Percentiles rank a stretch among this genome's conserved stretches.
Evolutionary conservation across 2,797 vertebrate species (phyloP).

Genomic region (Monodelphis domestica): DNA sequence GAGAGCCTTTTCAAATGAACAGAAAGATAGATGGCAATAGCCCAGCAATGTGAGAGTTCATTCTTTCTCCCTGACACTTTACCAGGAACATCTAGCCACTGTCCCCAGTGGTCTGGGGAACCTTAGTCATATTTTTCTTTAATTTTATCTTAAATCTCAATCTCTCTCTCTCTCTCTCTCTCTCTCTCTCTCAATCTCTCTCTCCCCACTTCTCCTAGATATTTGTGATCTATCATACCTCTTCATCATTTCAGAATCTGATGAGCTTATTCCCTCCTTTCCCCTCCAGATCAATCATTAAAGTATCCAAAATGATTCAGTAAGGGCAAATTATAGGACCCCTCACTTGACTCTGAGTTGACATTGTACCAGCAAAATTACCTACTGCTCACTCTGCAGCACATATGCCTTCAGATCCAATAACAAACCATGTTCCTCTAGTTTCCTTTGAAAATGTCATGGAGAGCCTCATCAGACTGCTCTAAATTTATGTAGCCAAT

Average conservation of each 20-base stretch:
- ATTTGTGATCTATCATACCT: neutral
- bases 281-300: slow-evolving; percentile 25
- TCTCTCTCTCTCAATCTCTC: neutral
- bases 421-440: neutral
- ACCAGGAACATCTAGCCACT: neutral
- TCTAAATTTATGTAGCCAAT: slow-evolving; percentile 11
- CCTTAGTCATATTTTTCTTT: neutral
- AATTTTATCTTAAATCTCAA: neutral
- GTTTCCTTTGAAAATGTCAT: slow-evolving; percentile 39
- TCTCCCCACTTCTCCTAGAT: neutral
- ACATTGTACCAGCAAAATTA: slow-evolving; percentile 7
- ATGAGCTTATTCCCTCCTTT: neutral
- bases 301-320: slow-evolving; percentile 17
- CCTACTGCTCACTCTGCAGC: neutral
- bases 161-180: neutral
- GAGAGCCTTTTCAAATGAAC: neutral
- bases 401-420: neutral
- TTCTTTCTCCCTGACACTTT: neutral
- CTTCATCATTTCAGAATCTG: slow-evolving; percentile 1
- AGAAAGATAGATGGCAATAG: neutral
- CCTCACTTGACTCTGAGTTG: slow-evolving; percentile 1
- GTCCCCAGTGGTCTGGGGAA: neutral
- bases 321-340: neutral
- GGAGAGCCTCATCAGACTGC: slow-evolving; percentile 13
- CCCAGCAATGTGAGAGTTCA: neutral